Conservation (phyloP, 2,797 vertebrate genomes). For the Coregonus suidteri region DNA sequence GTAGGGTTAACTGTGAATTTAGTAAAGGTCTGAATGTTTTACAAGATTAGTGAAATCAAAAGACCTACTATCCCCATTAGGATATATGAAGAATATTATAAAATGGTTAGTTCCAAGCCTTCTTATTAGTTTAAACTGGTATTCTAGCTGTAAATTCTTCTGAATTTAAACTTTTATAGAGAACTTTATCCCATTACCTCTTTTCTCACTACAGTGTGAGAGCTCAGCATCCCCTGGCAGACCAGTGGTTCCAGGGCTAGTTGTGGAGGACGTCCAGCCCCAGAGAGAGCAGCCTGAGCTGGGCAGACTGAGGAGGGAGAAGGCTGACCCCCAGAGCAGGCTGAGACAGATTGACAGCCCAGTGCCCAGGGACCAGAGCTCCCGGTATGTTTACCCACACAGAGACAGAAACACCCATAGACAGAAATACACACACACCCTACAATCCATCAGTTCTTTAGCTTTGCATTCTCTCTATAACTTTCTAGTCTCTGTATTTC, state of each 20-base stretch:
- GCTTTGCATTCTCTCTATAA: background rate
- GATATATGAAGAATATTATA: too few relatives aligned
- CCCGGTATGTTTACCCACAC: constrained; percentile 45
- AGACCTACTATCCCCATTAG: background rate
- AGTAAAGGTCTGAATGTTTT: background rate
- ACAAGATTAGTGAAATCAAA: background rate
- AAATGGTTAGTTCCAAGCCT: too few relatives aligned
- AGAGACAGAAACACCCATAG: background rate
- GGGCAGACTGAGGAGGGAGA: constrained; percentile 66
- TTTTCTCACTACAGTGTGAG: background rate
- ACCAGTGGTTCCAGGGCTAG: constrained; percentile 20
- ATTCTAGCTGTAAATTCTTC: too few relatives aligned
- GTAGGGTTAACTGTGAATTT: background rate
- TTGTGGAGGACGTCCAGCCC: constrained; percentile 14
- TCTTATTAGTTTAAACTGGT: too few relatives aligned
- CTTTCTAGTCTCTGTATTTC: background rate
- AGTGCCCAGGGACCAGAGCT: constrained; percentile 43
- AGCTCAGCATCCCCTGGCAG: background rate
- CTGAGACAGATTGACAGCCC: constrained; percentile 59
- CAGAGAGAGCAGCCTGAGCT: constrained; percentile 40
- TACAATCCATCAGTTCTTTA: background rate
- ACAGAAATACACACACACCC: background rate
- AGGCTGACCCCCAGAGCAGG: constrained; percentile 64
- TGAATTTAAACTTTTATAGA: background rate
- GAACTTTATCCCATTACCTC: background rate